Evolutionary conservation across 2,888 invertebrate species (phyloP), one percentile per base, ranked within the genome.

Genomic region (Acleris laterana): DNA sequence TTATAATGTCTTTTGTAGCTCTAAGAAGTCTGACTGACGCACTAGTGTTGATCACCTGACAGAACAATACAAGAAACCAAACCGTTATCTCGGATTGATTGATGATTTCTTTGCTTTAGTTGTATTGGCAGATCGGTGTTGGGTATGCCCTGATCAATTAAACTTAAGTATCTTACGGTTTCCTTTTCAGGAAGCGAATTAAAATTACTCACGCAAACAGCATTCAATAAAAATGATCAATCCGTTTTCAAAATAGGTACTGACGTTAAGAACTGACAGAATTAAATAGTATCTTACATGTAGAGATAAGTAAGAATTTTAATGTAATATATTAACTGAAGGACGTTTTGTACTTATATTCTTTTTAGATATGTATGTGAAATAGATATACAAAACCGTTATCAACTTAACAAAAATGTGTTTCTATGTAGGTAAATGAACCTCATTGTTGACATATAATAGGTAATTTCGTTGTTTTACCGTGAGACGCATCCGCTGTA

Each of bases 261-360:
- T 80, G 84, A 86, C 48, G 56, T 84, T 87, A 87, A 88, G 82
- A 88, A 91, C 92, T 91, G 92, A 91, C 92, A 90, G 82, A 84
- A 50, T 50, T 57, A 52, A 51, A 46, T 62, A 62, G 66, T 89
- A 38, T 13, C 38, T 38, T 89, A 83, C 69, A 81, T 77, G 74
- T 90, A 90, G 88, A 89, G 22, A 87, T 89, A 89, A 85, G 82
- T 87, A 89, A 89, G 85, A 86, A 82, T 84, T 88, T 87, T 84
- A 86, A 87, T 88, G 80, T 88, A 85, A 83, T 83, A 81, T 84
- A 85, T 81, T 80, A 78, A 82, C 76, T 82, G 78, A 82, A 79
- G 72, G 80, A 83, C 77, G 80, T 89, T 90, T 90, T 90, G 77
- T 90, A 90, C 87, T 85, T 83, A 82, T 80, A 84, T 84, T 80